These are phyloP conservation scores for Drosophila auraria DNA, from an alignment of 1,140 invertebrate genomes.

Conservation along the genomic window DNA sequence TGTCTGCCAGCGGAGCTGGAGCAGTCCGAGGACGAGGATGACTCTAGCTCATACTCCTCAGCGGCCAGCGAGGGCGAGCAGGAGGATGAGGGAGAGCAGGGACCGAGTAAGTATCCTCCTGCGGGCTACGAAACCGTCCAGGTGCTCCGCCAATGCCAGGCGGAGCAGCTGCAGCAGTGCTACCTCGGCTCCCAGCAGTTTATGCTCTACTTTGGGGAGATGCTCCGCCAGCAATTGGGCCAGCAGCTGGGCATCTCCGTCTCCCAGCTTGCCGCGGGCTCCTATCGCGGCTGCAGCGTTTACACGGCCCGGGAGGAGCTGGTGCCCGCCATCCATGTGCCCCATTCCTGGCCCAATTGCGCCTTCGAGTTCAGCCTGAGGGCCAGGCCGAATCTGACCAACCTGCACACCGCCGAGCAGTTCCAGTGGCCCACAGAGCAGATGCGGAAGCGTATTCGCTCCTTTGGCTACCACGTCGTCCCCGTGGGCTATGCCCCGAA, in stretches of 20 bases:
- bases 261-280: slow-evolving; percentile 85
- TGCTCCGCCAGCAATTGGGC: slow-evolving; percentile 87
- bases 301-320: slow-evolving; percentile 88
- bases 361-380: slow-evolving; percentile 88
- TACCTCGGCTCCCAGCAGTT: slow-evolving; percentile 88
- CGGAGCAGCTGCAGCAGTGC: slow-evolving; percentile 80
- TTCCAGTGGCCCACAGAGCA: slow-evolving; percentile 89
- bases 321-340: slow-evolving; percentile 88
- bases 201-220: slow-evolving; percentile 88
- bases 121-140: slow-evolving; percentile 67
- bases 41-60: slow-evolving; percentile 47
- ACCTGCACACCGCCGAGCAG: slow-evolving; percentile 86
- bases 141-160: slow-evolving; percentile 73
- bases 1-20: slow-evolving; percentile 65
- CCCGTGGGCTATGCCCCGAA: slow-evolving; percentile 89
- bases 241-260: slow-evolving; percentile 86
- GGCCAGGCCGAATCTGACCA: slow-evolving; percentile 86
- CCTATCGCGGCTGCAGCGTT: slow-evolving; percentile 87
- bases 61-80: slow-evolving; percentile 82
- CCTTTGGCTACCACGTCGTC: slow-evolving; percentile 89
- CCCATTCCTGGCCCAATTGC: slow-evolving; percentile 87
- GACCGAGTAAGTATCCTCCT: slow-evolving; percentile 41
- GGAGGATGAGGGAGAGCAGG: slow-evolving; percentile 84
- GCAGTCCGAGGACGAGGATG: slow-evolving; percentile 60
- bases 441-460: slow-evolving; percentile 88